A percentile compares a stretch with the other conserved stretches of the same genome.
phyloP scores from a whole-genome alignment of 2,113 vertebrate species.

The Megalops atlanticus region DNA sequence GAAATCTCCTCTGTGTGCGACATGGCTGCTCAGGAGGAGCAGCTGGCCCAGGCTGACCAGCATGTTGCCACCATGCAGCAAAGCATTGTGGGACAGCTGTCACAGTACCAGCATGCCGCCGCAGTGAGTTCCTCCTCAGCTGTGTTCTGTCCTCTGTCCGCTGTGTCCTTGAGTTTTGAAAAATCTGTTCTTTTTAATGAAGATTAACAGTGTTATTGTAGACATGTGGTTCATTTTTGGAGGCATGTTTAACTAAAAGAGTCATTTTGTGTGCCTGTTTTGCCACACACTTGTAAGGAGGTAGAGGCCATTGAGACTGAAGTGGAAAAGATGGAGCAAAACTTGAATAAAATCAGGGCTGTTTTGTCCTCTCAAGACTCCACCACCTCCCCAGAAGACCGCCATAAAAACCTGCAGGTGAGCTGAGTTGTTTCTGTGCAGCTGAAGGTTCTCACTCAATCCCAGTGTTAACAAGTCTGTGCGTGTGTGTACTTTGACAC shows the following conservation, averaged over 20 bases:
- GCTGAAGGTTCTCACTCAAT: not conserved
- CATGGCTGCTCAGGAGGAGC: slow-evolving; percentile 63
- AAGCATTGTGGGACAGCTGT: slow-evolving; percentile 74
- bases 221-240: not conserved
- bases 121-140: slow-evolving; percentile 72
- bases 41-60: slow-evolving; percentile 67
- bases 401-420: slow-evolving; percentile 76
- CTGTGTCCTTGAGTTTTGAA: not conserved
- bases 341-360: slow-evolving; percentile 76
- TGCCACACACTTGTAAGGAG: slow-evolving; percentile 69
- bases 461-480: not conserved
- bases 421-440: slow-evolving; percentile 5
- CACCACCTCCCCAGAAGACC: slow-evolving; percentile 76
- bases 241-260: not conserved
- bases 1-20: slow-evolving; percentile 82
- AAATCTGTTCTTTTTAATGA: not conserved
- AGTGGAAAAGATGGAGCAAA: slow-evolving; percentile 80
- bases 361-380: slow-evolving; percentile 80
- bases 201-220: no score
- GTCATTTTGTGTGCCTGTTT: not conserved
- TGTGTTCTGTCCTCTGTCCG: no score
- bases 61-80: slow-evolving; percentile 75
- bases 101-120: slow-evolving; percentile 77
- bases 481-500: not conserved
- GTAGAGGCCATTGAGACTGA: slow-evolving; percentile 84